Base-by-base conservation (phyloP, 2,113 vertebrate species). In the Petromus typicus region DNA sequence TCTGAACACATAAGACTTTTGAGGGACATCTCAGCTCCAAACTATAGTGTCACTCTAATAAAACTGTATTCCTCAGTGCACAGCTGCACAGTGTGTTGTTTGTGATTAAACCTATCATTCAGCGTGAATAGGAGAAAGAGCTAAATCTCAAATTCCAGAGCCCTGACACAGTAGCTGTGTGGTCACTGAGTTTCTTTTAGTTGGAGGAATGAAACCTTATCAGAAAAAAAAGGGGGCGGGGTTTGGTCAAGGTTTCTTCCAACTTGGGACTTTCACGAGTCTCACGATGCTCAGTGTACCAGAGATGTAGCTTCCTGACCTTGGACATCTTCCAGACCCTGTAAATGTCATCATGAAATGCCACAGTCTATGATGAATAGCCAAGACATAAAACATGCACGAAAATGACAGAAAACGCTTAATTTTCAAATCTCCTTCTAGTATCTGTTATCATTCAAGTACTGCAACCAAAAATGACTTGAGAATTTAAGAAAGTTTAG, bases 401-500 rank as follows among this genome's bases (percentile, higher is more conserved):
- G n/a, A 90, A 45, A 1, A 67, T n/a, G 20, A 51, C 13, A 95
- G 17, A 73, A 25, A 94, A n/a, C 25, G 32, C 34, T 22, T 16
- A 17, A 7, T 69, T 96, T 61, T 51, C 45, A 20, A 30, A 75
- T 40, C 45, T 84, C 37, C 27, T 69, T 54, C 56, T 1, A 40
- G 9, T 30, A 66, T 30, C 32, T 69, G 37, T 9, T 23, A 32
- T 63, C 13, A 43, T 2, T 34, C 40, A 10, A 64, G 17, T 9
- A 63, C 5, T 56, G 11, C 22, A 51, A 69, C 1, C 51, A 45
- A 76, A 75, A 92, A 43, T 20, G 82, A 40, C 25, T 34, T 61
- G 73, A 64, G 92, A 75, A 84, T 80, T 51, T 40, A 80, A 81
- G n/a, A 5, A 69, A 48, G 22, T 92, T 90, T 82, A 89, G 14